Percentiles rank a stretch among this genome's conserved stretches.
Conservation (phyloP, 2,888 invertebrate species). For the Drosophila emarginata region DNA sequence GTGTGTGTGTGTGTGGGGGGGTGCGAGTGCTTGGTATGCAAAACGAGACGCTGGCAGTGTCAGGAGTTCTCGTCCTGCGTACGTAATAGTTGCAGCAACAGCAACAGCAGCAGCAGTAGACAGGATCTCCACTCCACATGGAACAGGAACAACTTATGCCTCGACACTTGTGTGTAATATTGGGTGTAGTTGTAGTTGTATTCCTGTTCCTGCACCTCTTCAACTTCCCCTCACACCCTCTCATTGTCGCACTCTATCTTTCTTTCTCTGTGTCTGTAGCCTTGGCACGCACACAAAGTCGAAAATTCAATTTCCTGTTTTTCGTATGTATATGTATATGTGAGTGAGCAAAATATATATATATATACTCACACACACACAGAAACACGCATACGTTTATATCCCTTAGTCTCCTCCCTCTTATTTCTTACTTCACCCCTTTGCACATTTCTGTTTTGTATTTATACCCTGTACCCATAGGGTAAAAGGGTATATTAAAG, state of each 20-base stretch:
- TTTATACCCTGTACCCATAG: no score
- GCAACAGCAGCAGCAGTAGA: conserved; percentile 16
- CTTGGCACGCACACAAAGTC: conserved; percentile 77
- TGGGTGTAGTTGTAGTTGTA: conserved; percentile 29
- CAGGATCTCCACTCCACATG: conserved; percentile 15
- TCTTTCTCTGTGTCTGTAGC: conserved; percentile 42
- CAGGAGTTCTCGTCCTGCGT: conserved; percentile 61
- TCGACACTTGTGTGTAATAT: conserved; percentile 40
- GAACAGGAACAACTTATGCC: conserved; percentile 54
- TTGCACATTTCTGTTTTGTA: conserved; percentile 7
- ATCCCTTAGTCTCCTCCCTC: background rate
- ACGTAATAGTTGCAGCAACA: conserved; percentile 64
- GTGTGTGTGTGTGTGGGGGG: background rate
- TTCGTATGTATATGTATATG: conserved; percentile 59
- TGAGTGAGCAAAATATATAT: conserved; percentile 40
- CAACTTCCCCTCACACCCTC: conserved; percentile 28
- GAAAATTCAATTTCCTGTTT: conserved; percentile 78
- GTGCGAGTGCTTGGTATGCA: conserved; percentile 69
- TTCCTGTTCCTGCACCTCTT: conserved; percentile 7
- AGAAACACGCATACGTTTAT: background rate
- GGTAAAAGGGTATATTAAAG: no score
- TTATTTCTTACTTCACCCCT: conserved; percentile 7
- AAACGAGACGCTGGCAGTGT: conserved; percentile 73
- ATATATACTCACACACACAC: background rate
- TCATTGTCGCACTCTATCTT: conserved; percentile 51